A percentile compares a stretch with the other conserved stretches of the same genome.
Conservation (phyloP, 2,888 invertebrate genomes). For the Hoplodrina blanda region DNA sequence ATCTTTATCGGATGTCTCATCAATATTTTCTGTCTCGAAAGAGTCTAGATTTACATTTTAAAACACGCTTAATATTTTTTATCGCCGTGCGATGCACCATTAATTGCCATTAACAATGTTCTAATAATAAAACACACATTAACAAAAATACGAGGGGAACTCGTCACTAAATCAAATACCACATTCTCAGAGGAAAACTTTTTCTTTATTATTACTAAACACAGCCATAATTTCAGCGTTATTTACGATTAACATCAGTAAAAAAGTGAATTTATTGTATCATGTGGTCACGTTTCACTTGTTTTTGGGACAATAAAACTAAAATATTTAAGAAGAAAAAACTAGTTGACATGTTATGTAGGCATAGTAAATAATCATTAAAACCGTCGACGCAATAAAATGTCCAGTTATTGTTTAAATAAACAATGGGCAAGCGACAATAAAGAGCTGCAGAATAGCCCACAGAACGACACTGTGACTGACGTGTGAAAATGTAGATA, state of each 20-base stretch:
- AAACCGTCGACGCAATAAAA: constrained; percentile 84
- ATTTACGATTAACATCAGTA: constrained; percentile 71
- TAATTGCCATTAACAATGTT: constrained; percentile 56
- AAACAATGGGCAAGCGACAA: constrained; percentile 85
- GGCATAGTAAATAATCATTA: constrained; percentile 84
- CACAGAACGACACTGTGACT: constrained; percentile 79
- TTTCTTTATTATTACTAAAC: constrained; percentile 70
- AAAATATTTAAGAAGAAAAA: constrained; percentile 71
- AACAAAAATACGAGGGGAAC: constrained; percentile 60
- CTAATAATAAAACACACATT: constrained; percentile 58
- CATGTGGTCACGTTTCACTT: constrained; percentile 74
- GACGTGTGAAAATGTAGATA: constrained; percentile 83
- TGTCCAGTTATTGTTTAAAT: constrained; percentile 87
- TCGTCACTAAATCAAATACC: constrained; percentile 69
- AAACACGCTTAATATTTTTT: constrained; percentile 1
- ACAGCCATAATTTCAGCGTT: constrained; percentile 70
- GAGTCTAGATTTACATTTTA: not conserved
- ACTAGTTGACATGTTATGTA: constrained; percentile 68
- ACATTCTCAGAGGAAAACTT: constrained; percentile 66
- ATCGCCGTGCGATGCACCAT: constrained; percentile 35
- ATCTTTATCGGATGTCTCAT: constrained; percentile 11
- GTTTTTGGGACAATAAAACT: constrained; percentile 73
- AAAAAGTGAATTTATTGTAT: constrained; percentile 75
- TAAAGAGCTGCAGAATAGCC: constrained; percentile 83
- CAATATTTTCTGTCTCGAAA: constrained; percentile 10